These are phyloP conservation scores for Enteromius anoplus DNA, from an alignment of 2,797 vertebrate species.

Conservation along the genomic window DNA sequence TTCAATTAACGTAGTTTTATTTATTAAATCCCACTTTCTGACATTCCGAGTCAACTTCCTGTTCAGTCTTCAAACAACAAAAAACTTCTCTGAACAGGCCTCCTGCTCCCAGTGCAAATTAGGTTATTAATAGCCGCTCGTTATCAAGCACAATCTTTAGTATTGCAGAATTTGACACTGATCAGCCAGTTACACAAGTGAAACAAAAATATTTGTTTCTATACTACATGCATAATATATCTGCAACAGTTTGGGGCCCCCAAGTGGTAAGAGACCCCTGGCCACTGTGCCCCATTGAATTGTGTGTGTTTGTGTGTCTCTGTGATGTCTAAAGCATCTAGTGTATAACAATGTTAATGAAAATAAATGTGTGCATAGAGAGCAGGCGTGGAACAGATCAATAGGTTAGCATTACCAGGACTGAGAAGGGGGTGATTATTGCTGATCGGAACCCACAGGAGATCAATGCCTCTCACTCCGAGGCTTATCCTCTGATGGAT, in stretches of 20 bases:
- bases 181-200: background rate
- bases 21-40: background rate
- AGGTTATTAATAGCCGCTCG: background rate
- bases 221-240: conserved; percentile 10
- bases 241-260: conserved; percentile 32
- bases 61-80: background rate
- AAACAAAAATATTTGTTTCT: background rate
- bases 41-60: background rate
- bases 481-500: conserved; percentile 62
- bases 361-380: conserved; percentile 61
- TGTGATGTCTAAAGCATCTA: conserved; percentile 34
- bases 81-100: background rate
- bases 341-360: conserved; percentile 53
- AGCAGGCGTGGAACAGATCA: conserved; percentile 47
- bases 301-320: conserved; percentile 21
- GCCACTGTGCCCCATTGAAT: conserved; percentile 32
- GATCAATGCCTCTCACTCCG: conserved; percentile 61
- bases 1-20: background rate
- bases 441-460: conserved; percentile 63
- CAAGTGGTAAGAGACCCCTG: conserved; percentile 24
- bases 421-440: conserved; percentile 65
- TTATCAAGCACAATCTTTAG: background rate
- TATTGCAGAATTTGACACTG: background rate
- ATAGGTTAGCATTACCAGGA: conserved; percentile 48
- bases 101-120: background rate